phyloP scores from a whole-genome alignment of 2,888 invertebrate species.

The Hybos culiciformis region DNA sequence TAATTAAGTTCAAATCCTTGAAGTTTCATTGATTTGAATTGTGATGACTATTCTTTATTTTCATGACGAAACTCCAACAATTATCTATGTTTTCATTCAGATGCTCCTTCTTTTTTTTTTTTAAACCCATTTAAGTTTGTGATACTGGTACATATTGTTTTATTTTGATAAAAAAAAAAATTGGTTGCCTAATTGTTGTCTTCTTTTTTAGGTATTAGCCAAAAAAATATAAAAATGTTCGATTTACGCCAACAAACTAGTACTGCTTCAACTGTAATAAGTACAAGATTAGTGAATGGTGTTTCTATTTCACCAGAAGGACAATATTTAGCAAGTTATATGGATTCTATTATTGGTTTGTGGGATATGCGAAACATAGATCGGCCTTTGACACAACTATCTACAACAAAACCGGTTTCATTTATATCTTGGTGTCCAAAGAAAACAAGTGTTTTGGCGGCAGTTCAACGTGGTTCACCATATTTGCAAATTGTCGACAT shows the following conservation, averaged over 20 bases:
- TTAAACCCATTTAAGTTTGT: too few species aligned
- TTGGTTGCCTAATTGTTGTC: too few species aligned
- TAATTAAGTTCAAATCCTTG: too few species aligned
- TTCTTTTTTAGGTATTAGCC: constrained; percentile 82
- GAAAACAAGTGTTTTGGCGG: constrained; percentile 59
- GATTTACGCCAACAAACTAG: constrained; percentile 54
- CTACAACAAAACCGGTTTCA: constrained; percentile 48
- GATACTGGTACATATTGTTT: too few species aligned
- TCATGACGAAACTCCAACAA: too few species aligned
- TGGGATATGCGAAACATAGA: constrained; percentile 85
- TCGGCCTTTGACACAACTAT: constrained; percentile 62
- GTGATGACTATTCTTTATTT: too few species aligned
- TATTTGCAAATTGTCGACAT: constrained; percentile 76
- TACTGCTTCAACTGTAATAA: constrained; percentile 38
- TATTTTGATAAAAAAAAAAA: too few species aligned
- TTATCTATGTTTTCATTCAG: too few species aligned
- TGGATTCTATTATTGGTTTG: constrained; percentile 65
- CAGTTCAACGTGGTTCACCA: constrained; percentile 64
- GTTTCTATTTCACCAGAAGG: constrained; percentile 66
- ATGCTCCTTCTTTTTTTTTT: neutral
- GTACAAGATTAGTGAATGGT: constrained; percentile 70
- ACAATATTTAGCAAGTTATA: constrained; percentile 69
- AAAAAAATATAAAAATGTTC: constrained; percentile 74
- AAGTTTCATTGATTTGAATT: too few species aligned
- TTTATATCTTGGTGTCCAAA: constrained; percentile 85